Conservation (phyloP, 1,140 invertebrate genomes). For the Wiebesia pumilae region DNA sequence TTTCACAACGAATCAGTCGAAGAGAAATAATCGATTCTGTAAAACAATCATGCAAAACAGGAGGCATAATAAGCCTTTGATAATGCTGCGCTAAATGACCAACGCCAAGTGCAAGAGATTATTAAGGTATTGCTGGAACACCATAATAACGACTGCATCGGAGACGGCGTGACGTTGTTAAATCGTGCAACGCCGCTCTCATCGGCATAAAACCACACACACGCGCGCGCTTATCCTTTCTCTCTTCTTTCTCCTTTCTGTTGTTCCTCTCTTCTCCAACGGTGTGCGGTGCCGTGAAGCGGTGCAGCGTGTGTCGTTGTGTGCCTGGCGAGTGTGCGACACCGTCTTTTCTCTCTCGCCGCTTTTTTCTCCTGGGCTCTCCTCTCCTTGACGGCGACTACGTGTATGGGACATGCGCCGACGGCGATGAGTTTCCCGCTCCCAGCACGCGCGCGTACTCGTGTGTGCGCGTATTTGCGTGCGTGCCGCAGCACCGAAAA, state of each 20-base stretch:
- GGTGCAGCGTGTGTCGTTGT: background rate
- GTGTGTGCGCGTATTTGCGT: background rate
- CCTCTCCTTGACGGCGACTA: background rate
- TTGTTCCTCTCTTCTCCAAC: constrained; percentile 6
- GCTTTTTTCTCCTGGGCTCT: no score
- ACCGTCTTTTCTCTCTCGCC: background rate
- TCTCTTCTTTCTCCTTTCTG: constrained; percentile 41
- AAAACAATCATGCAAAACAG: background rate
- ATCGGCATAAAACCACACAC: constrained; percentile 1
- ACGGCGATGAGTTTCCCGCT: constrained; percentile 43
- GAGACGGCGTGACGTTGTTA: constrained; percentile 33
- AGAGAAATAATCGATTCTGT: background rate
- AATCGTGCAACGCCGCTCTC: constrained; percentile 48
- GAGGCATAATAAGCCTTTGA: background rate
- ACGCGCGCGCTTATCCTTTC: constrained; percentile 40
- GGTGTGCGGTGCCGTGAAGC: background rate
- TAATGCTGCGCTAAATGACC: background rate
- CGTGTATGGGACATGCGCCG: constrained; percentile 30
- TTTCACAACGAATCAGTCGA: background rate
- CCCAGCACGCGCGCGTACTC: background rate
- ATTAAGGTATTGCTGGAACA: background rate
- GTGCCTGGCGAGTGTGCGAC: constrained; percentile 12
- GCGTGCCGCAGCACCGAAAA: background rate
- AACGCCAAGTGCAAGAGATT: background rate
- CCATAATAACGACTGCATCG: constrained; percentile 1